Evolutionary conservation across 2,888 invertebrate species (phyloP).

Genomic region (Agrochola litura): DNA sequence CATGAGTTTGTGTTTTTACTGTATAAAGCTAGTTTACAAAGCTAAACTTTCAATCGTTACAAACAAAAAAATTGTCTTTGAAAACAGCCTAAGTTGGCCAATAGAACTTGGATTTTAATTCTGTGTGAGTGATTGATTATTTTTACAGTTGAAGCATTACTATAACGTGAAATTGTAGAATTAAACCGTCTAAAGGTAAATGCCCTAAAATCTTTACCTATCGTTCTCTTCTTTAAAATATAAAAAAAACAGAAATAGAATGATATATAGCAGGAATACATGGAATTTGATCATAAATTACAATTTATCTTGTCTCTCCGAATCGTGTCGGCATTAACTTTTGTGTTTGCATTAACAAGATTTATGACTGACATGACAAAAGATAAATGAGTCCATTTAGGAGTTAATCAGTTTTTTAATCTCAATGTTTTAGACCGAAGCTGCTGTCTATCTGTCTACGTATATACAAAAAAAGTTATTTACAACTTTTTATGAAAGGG

Average conservation of each 20-base stretch:
- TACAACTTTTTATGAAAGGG: background rate
- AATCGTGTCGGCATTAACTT: conserved; percentile 36
- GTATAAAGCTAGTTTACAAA: background rate
- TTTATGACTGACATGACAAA: conserved; percentile 37
- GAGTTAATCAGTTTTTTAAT: conserved; percentile 40
- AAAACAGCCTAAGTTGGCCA: background rate
- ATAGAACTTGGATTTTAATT: too few species aligned
- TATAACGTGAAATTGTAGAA: background rate
- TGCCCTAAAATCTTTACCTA: background rate
- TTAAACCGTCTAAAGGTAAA: background rate
- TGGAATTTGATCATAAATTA: conserved; percentile 53
- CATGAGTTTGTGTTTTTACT: too few species aligned
- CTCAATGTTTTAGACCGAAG: background rate
- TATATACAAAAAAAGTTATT: background rate
- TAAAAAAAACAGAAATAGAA: conserved; percentile 16
- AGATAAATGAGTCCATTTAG: conserved; percentile 25
- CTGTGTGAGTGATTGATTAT: background rate
- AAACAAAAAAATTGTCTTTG: background rate
- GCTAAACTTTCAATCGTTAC: too few species aligned
- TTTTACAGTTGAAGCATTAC: background rate
- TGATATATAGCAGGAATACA: conserved; percentile 41
- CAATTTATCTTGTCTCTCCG: conserved; percentile 47
- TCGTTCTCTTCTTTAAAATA: conserved; percentile 10
- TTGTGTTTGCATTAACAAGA: conserved; percentile 30
- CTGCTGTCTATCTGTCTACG: too few species aligned